Base-by-base conservation (phyloP, 2,888 invertebrate genomes). In the Hybos culiciformis region DNA sequence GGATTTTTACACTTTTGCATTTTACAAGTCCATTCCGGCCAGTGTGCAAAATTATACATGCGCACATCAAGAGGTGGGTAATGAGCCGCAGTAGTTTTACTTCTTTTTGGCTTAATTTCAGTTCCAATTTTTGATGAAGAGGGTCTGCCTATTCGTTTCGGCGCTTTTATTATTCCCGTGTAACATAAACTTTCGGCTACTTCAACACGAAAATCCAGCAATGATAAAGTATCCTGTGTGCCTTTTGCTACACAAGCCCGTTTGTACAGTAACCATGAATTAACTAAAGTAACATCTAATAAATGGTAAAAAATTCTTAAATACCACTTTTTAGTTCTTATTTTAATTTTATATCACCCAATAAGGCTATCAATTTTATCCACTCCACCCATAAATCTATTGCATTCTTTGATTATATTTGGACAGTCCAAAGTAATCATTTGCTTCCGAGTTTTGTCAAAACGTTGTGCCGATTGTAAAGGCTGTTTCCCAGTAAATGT, bases 331-430 rank as follows among this genome's bases (percentile, higher is more conserved):
- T 45, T 45, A 29, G 47, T 46, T 20, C 39, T 34, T 40, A 48
- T 14, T 24, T 33, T 31, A 41, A 46, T 46, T 39, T 46, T 45
- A 19, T 45, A 45, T 15, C 39, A 31, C 18, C 42, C 47, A 40
- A 48, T 48, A 9, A 47, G 41, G 21, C 43, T 44, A 33, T 49
- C 48, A 29, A 48, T 23, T n/a, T 47, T 37, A 20, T 43, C 47
- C 19, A 44, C 45, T 17, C 45, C 45, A 15, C 34, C 33, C 41
- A 44, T 44, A 41, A 31, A 19, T 15, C 11, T 19, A 31, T 42
- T 39, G 24, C 42, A 37, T 32, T 43, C 40, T 15, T 29, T 41
- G 9, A 45, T 41, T 24, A 47, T 32, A 39, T 32, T 23, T 4
- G 45, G 44, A 17, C 46, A 34, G 20, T 42, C 20, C 19, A 49